phyloP scores from a whole-genome alignment of 2,888 invertebrate species.

The Hypercompe scribonia region DNA sequence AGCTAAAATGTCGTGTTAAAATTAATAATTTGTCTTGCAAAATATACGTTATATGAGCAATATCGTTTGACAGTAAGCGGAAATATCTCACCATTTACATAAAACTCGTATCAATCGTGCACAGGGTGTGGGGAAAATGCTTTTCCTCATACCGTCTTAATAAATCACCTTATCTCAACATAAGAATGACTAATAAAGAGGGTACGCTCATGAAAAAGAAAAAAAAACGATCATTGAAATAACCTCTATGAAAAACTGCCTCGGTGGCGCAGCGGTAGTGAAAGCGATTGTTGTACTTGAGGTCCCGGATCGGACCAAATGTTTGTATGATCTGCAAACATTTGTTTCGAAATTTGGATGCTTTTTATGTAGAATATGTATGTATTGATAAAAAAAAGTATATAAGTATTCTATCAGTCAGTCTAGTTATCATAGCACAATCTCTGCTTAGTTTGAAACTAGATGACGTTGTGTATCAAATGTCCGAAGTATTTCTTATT shows the following conservation, averaged over 20 bases:
- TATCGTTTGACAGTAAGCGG: slow-evolving; percentile 19
- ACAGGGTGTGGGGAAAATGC: slow-evolving; percentile 55
- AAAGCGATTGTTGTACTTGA: too few relatives aligned
- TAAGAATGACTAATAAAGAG: slow-evolving; percentile 78
- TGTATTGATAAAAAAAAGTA: too few relatives aligned
- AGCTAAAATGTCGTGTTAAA: neutral
- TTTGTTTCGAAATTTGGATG: too few relatives aligned
- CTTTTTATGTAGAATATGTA: too few relatives aligned
- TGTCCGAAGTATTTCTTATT: too few relatives aligned
- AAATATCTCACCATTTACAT: slow-evolving; percentile 60
- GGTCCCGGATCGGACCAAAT: too few relatives aligned
- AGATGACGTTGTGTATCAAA: too few relatives aligned
- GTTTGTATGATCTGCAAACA: too few relatives aligned
- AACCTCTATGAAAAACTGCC: neutral
- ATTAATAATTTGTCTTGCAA: neutral
- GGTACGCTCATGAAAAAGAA: neutral
- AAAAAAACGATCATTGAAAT: slow-evolving; percentile 4
- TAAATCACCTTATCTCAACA: slow-evolving; percentile 79
- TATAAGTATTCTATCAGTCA: too few relatives aligned
- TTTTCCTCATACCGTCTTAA: slow-evolving; percentile 56
- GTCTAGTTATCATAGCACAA: too few relatives aligned
- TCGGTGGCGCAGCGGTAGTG: too few relatives aligned
- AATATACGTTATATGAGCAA: neutral
- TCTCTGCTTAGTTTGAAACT: too few relatives aligned
- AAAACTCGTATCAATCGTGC: slow-evolving; percentile 58